Base-by-base conservation (phyloP, 2,888 invertebrate genomes). In the Sminthurinus aureus region DNA sequence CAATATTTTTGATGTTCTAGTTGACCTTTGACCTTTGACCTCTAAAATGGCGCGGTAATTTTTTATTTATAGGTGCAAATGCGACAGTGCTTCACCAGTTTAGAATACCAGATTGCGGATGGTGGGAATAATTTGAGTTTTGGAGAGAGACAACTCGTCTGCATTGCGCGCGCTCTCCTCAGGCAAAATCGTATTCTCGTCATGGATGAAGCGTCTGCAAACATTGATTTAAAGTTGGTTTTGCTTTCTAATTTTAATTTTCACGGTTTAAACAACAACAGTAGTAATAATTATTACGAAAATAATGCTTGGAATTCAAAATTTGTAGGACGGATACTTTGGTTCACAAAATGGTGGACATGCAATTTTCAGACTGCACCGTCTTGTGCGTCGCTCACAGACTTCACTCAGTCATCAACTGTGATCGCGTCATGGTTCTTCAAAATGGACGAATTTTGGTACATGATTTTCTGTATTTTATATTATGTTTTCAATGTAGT, bases 381-480 rank as follows among this genome's bases (percentile, higher is more conserved):
- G 96, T 98, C 18, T 91, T 98, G 69, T 97, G 97, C 0, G 96
- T 98, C 69, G 97, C 97, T 9, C 97, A 98, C 91, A 93, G 97
- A 77, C 92, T 98, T 50, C 94, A 97, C 90, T 98, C 97, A 0
- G 95, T 98, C 86, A 97, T 98, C 94, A 97, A 98, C 90, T 96
- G 96, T 0, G 96, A 97, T 91, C 93, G 94, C 84, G 94, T 97
- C 18, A 92, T 97, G 90, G 96, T 97, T 0, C 94, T 98, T 93
- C 95, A 96, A 89, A 93, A 93, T 12, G 98, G 98, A 0, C n/a
- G 18, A 11, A 20, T 67, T 11, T 11, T 20, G 22, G 67, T 67
- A 20, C 11, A 22, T 67, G 11, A 66, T 18, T n/a, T 66, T 66
- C 66, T n/a, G 20, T n/a, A 66, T 66, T 66, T 8, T 11, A 12